Evolutionary conservation across 2,797 vertebrate species (phyloP).

Genomic region (Brachymystax lenok): DNA sequence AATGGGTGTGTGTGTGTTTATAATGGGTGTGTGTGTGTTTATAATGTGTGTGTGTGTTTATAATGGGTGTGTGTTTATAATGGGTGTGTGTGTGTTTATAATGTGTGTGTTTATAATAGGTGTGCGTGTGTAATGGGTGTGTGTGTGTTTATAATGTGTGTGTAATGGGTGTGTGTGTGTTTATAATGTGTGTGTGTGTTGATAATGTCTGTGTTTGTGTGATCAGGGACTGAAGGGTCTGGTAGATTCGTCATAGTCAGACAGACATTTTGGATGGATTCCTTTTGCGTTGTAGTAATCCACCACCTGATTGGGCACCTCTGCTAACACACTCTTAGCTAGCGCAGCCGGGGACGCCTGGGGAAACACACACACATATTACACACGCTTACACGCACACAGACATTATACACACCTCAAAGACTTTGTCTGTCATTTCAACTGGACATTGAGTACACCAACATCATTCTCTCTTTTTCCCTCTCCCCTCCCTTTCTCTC

Average conservation of each 20-base stretch:
- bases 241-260: conserved; percentile 95
- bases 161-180: conserved; percentile 62
- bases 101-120: too few relatives aligned
- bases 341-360: conserved; percentile 97
- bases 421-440: not conserved
- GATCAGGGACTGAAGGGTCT: conserved; percentile 92
- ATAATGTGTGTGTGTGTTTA: too few relatives aligned
- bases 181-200: not conserved
- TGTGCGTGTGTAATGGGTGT: too few relatives aligned
- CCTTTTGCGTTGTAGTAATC: conserved; percentile 99
- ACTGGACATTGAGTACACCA: not conserved
- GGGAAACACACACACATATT: conserved; percentile 32
- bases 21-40: too few relatives aligned
- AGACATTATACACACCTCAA: conserved; percentile 33
- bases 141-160: too few relatives aligned
- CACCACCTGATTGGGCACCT: conserved; percentile 99
- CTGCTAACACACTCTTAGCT: conserved; percentile 97
- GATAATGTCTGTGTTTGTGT: conserved; percentile 63
- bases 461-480: too few relatives aligned
- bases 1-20: too few relatives aligned
- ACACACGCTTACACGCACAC: not conserved
- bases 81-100: too few relatives aligned
- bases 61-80: too few relatives aligned
- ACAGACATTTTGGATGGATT: conserved; percentile 95
- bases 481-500: too few relatives aligned